phyloP scores from a whole-genome alignment of 2,797 vertebrate species.

The Geotrypetes seraphini region DNA sequence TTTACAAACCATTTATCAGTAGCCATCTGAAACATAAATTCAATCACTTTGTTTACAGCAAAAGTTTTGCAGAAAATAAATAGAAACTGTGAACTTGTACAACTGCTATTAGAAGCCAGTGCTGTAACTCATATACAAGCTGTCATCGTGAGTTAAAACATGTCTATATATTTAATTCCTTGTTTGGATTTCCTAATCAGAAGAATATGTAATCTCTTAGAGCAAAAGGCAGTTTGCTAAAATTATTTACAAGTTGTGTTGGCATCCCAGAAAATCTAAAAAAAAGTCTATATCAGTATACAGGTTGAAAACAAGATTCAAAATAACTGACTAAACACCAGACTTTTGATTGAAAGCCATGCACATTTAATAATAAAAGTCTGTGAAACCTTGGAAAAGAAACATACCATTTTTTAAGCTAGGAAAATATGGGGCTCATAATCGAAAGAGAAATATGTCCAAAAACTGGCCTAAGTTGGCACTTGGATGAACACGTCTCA shows the following conservation, averaged over 20 bases:
- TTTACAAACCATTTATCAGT: constrained; percentile 34
- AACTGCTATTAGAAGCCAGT: constrained; percentile 45
- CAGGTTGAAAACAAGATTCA: not conserved
- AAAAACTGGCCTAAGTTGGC: too few relatives aligned
- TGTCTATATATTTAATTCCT: constrained; percentile 40
- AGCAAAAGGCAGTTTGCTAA: constrained; percentile 17
- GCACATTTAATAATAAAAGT: too few relatives aligned
- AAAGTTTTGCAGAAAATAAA: constrained; percentile 54
- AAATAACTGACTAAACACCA: not conserved
- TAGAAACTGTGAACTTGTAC: constrained; percentile 54
- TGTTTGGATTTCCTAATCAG: constrained; percentile 50
- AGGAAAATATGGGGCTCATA: too few relatives aligned
- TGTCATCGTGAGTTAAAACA: constrained; percentile 52
- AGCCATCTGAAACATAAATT: constrained; percentile 34
- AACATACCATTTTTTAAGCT: too few relatives aligned
- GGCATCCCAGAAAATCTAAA: constrained; percentile 38
- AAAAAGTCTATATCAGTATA: too few relatives aligned
- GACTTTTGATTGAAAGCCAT: not conserved
- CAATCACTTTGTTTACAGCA: constrained; percentile 40
- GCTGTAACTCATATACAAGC: constrained; percentile 53
- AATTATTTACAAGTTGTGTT: constrained; percentile 62
- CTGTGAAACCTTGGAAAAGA: too few relatives aligned
- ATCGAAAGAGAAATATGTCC: too few relatives aligned
- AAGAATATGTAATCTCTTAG: constrained; percentile 54
- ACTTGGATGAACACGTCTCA: too few relatives aligned